Evolutionary conservation across 1,140 invertebrate species (phyloP).

Genomic region (Coenobita brevimanus): DNA sequence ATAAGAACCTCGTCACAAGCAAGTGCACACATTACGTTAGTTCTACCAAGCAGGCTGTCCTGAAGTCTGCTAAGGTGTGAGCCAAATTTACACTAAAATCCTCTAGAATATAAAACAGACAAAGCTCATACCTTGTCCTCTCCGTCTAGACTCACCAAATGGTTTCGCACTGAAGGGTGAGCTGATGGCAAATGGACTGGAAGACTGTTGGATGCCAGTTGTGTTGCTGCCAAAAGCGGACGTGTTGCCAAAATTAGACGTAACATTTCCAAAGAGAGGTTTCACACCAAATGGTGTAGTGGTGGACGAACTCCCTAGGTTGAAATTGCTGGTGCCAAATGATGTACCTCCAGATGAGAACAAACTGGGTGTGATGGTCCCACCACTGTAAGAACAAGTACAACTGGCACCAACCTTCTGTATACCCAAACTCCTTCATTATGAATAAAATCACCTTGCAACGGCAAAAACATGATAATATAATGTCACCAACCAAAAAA

Average conservation of each 20-base stretch:
- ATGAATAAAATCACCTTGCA: neutral
- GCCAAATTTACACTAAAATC: no score
- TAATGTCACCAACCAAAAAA: neutral
- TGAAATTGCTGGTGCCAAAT: constrained; percentile 33
- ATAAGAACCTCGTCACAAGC: no score
- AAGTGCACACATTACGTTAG: no score
- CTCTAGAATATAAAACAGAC: no score
- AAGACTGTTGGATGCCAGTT: constrained; percentile 11
- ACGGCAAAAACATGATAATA: neutral
- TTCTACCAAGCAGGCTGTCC: no score
- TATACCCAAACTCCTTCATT: neutral
- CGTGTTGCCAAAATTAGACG: constrained; percentile 23
- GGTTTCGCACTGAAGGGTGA: constrained; percentile 48
- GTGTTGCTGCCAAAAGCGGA: constrained; percentile 12
- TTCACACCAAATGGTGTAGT: constrained; percentile 27
- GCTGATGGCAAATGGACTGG: constrained; percentile 36
- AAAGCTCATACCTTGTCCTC: no score
- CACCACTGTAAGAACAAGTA: neutral
- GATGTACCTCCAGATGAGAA: constrained; percentile 6
- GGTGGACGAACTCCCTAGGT: neutral
- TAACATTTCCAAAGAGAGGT: constrained; percentile 27
- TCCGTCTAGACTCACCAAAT: constrained; percentile 35
- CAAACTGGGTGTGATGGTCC: neutral
- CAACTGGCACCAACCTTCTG: neutral
- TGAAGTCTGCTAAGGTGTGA: no score